A percentile compares a stretch with the other conserved stretches of the same genome.
These are phyloP conservation scores for Anthoscopus minutus DNA, from an alignment of 2,113 vertebrate species.

Conservation along the genomic window DNA sequence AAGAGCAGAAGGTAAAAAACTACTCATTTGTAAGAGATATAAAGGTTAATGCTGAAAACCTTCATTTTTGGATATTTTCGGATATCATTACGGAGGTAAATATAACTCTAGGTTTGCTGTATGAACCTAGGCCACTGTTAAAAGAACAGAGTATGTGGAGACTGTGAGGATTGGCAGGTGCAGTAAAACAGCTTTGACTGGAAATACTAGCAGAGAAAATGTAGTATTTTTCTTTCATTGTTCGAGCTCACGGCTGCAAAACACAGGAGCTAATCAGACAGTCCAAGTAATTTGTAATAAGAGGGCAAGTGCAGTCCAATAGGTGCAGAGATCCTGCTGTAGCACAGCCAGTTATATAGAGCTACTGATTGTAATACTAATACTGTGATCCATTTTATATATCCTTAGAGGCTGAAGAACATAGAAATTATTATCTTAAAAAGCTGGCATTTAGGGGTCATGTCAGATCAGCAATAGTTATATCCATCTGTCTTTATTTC, in stretches of 20 bases:
- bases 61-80: constrained; percentile 39
- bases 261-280: constrained; percentile 10
- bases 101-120: constrained; percentile 27
- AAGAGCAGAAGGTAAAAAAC: constrained; percentile 40
- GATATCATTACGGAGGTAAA: constrained; percentile 51
- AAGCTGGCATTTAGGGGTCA: background rate
- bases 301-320: constrained; percentile 32
- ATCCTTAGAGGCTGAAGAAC: constrained; percentile 53
- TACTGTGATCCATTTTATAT: constrained; percentile 54
- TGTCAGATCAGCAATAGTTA: background rate
- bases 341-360: constrained; percentile 3
- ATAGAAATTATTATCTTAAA: constrained; percentile 33
- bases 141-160: background rate
- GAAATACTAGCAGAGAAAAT: constrained; percentile 15
- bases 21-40: constrained; percentile 35
- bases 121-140: constrained; percentile 20
- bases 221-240: constrained; percentile 1
- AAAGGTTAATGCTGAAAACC: constrained; percentile 62
- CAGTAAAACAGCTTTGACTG: constrained; percentile 21
- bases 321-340: constrained; percentile 27
- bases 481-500: background rate
- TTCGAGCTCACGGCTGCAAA: constrained; percentile 29
- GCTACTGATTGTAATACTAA: constrained; percentile 39
- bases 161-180: background rate
- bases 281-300: constrained; percentile 6